phyloP scores from a whole-genome alignment of 2,113 vertebrate genomes.

The Accipiter virgatus region DNA sequence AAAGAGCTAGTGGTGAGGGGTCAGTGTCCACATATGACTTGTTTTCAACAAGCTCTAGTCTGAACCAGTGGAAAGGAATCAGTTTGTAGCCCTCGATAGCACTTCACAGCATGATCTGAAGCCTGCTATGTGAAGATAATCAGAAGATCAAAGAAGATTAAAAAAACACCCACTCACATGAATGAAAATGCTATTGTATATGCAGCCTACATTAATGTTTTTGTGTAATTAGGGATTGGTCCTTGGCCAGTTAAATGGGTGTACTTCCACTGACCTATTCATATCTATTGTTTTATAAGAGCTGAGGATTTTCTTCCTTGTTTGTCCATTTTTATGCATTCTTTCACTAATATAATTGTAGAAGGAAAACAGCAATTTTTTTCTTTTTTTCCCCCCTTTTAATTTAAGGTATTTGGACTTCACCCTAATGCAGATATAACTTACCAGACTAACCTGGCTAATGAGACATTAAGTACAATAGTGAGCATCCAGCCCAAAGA shows the following conservation, averaged over 20 bases:
- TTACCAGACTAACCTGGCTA: constrained; percentile 84
- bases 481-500: constrained; percentile 86
- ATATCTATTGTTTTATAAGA: neutral
- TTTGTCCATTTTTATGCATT: neutral
- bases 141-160: neutral
- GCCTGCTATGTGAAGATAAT: neutral
- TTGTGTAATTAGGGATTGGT: neutral
- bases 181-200: neutral
- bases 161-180: neutral
- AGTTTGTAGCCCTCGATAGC: neutral
- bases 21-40: neutral
- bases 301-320: neutral
- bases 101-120: neutral
- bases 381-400: neutral
- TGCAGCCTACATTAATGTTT: neutral
- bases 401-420: constrained; percentile 83
- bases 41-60: neutral
- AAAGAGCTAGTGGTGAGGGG: neutral
- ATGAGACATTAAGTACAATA: constrained; percentile 80
- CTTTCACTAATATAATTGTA: neutral
- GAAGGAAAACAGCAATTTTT: neutral
- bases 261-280: neutral
- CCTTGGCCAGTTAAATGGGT: neutral
- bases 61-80: neutral
- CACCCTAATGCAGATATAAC: constrained; percentile 85